Conservation (phyloP, 2,797 vertebrate species). For the Psittacula echo region DNA sequence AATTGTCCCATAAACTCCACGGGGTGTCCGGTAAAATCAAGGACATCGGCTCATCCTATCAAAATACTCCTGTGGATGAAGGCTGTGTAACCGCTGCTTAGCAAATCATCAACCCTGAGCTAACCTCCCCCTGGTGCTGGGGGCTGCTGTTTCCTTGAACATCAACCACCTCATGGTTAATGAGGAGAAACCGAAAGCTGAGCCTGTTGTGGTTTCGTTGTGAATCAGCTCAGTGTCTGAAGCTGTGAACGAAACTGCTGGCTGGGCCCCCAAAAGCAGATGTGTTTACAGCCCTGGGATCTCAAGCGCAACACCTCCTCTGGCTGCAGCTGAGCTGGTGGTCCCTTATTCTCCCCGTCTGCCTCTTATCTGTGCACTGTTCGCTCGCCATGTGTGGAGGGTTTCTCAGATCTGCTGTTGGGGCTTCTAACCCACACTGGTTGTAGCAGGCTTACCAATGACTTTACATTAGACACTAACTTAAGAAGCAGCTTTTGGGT, state of each 20-base stretch:
- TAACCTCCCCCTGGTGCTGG: not conserved
- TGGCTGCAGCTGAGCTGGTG: not conserved
- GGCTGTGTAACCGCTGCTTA: not conserved
- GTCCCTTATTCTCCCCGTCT: not conserved
- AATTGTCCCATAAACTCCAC: not conserved
- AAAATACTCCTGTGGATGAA: not conserved
- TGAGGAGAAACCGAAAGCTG: not conserved
- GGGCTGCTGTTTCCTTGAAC: not conserved
- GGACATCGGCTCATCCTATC: not conserved
- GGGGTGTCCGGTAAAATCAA: not conserved
- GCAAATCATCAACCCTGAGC: not conserved
- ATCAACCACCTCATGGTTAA: not conserved
- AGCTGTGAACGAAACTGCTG: not conserved
- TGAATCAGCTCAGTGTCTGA: not conserved
- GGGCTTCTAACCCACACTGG: accelerated
- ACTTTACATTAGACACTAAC: accelerated
- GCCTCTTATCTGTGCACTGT: not conserved
- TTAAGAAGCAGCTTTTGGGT: not conserved
- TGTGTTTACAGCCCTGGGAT: conserved; percentile 14
- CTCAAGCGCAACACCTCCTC: not conserved
- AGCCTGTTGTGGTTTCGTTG: not conserved
- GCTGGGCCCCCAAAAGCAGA: not conserved
- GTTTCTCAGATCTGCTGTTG: not conserved
- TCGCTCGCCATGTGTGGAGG: not conserved
- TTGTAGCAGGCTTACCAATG: not conserved